These are phyloP conservation scores for Notothenia coriiceps DNA, from an alignment of 2,113 vertebrate species.

Conservation along the genomic window DNA sequence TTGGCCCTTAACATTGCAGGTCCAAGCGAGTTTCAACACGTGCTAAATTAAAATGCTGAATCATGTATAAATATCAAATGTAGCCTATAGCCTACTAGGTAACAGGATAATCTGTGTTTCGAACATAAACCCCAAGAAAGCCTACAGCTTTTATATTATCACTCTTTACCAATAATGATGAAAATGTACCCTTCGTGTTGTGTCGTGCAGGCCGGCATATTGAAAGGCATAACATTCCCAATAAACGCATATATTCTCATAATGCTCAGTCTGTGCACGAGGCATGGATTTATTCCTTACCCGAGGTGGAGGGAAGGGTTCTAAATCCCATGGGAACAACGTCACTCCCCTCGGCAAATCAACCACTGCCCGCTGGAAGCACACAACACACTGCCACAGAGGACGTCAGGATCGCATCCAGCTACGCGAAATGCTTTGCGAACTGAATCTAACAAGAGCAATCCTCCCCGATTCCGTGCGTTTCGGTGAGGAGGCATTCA, in stretches of 20 bases:
- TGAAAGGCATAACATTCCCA: neutral
- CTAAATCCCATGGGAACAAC: slow-evolving; percentile 83
- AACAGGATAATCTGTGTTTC: neutral
- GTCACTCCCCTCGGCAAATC: slow-evolving; percentile 85
- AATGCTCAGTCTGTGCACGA: slow-evolving; percentile 41
- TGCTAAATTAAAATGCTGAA: neutral
- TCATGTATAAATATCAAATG: neutral
- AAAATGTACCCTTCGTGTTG: neutral
- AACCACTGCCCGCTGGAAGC: slow-evolving; percentile 82
- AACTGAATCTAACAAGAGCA: slow-evolving; percentile 77
- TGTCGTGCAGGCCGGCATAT: neutral
- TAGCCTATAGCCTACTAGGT: neutral
- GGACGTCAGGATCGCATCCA: slow-evolving; percentile 85
- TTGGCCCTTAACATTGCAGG: neutral
- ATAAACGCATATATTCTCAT: slow-evolving; percentile 14
- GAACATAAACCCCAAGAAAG: neutral
- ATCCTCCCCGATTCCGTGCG: slow-evolving; percentile 75
- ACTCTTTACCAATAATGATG: neutral
- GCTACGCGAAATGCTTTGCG: slow-evolving; percentile 88
- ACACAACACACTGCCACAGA: slow-evolving; percentile 79
- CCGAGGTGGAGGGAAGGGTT: slow-evolving; percentile 83
- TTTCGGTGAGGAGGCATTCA: slow-evolving; percentile 73
- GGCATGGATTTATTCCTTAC: slow-evolving; percentile 75
- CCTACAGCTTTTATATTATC: neutral
- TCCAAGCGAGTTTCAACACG: neutral